Base-by-base conservation (phyloP, 2,888 invertebrate species). In the Polydrusus pterygomalis region DNA sequence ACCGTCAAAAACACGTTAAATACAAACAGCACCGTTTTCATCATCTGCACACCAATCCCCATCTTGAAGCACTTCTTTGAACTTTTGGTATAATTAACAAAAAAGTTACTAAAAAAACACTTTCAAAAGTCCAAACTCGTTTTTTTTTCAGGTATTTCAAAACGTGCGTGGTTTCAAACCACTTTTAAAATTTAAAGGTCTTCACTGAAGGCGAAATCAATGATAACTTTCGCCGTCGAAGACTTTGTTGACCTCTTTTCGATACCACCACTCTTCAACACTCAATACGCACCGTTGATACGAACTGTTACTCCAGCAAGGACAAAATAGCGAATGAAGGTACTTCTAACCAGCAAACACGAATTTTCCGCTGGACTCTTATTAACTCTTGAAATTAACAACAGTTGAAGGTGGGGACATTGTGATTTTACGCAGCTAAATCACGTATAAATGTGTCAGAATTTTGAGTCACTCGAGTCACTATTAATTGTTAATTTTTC, bases 1-100 rank as follows among this genome's bases (percentile, higher is more conserved):
- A 78, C 78, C 78, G 78, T 78, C 38, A 78, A 70, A 68, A 78
- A 76, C 74, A 78, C 68, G 68, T 78, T 78, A 70, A 78, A 78
- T 30, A 78, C 73, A 74, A 78, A 78, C 49, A 78, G 68, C 51
- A 78, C 74, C 45, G 76, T 76, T 40, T 78, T 78, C 78, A 78
- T 78, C 74, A 78, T 74, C 25, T 73, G 65, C n/a, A 78, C 25
- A 25, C 78, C 76, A 43, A 76, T 70, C 63, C 70, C 76, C 78
- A 76, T 78, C 49, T 75, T 77, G 71, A 38, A 3, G 56, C 68
- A 62, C 62, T 62, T 17, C 30, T 65, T 67, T 38, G 6, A 73
- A 64, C 65, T 71, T 51, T 62, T 63, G n/a, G n/a, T n/a, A n/a
- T n/a, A n/a, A n/a, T 18, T 30, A 34, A 62, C 15, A 62, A 70